Base-by-base conservation (phyloP, 2,888 invertebrate genomes). In the Noctua janthina region DNA sequence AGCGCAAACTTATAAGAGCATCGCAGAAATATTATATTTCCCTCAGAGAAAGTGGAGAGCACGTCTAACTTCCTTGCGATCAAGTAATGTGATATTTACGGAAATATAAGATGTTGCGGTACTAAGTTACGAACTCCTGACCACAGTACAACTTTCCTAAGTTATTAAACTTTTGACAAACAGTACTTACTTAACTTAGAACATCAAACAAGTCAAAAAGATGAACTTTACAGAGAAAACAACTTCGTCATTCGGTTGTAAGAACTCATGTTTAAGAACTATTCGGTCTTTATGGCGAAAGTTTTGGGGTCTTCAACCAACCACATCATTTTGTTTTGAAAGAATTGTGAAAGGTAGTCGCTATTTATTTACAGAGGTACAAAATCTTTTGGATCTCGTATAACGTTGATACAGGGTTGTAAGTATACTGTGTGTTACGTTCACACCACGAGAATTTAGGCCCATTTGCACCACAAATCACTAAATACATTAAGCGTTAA, bases 161-260 rank as follows among this genome's bases (percentile, higher is more conserved):
- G 67, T 83, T 87, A 72, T 74, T 77, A 56, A 77, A 84, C 62
- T 81, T 85, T 84, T 49, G 70, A 74, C 71, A 84, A 79, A 79
- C 70, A 71, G 64, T 79, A 67, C 75, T 84, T 70, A 74, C 39
- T 46, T 74, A 39, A 71, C 46, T 76, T 69, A 17, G 51, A 76
- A 82, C 62, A 76, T 69, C 68, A 71, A 76, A 86, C 74, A 74
- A 71, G 75, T 74, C 56, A 70, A 79, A 82, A 83, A 79, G 77
- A 82, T 81, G 46, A 74, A 74, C 64, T 74, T 74, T 54, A 64
- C 29, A 71, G 54, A 66, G 76, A 35, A 73, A 70, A 83, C 85
- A 70, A 76, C 76, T 83, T 81, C 79, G 56, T 84, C 56, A 70
- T 76, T 78, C 49, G 35, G 59, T 71, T 79, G 35, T 46, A 46